A percentile compares a stretch with the other conserved stretches of the same genome.
Evolutionary conservation across 2,113 vertebrate species (phyloP).

Genomic region (Myanophis thanlyinensis): DNA sequence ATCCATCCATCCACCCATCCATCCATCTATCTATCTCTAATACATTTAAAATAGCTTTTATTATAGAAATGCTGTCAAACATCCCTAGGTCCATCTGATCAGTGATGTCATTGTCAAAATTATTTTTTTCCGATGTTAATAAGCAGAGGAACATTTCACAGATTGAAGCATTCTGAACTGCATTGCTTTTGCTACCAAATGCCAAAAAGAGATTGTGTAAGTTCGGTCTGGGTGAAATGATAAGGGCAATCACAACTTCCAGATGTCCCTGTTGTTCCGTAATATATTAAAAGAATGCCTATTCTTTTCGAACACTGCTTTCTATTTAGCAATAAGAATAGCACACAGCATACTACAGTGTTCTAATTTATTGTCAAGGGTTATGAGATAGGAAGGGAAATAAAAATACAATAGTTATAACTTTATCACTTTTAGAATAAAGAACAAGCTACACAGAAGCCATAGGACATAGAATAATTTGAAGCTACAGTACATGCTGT

Average conservation of each 20-base stretch:
- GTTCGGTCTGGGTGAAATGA: conserved; percentile 48
- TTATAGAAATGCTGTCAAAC: neutral
- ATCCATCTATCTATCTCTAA: neutral
- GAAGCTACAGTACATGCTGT: neutral
- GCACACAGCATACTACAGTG: neutral
- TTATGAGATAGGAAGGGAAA: neutral
- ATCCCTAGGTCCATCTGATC: neutral
- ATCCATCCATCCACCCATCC: no score
- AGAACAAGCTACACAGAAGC: conserved; percentile 2
- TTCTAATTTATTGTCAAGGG: conserved; percentile 40
- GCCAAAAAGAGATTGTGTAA: conserved; percentile 14
- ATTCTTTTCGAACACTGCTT: conserved; percentile 29
- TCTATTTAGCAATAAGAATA: conserved; percentile 28
- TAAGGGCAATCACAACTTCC: conserved; percentile 55
- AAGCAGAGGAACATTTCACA: conserved; percentile 1
- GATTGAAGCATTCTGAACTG: conserved; percentile 38
- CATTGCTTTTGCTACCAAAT: conserved; percentile 30
- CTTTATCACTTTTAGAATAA: neutral
- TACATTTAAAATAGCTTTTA: neutral
- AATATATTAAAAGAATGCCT: conserved; percentile 39
- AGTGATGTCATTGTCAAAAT: conserved; percentile 24
- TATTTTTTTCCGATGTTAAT: conserved; percentile 7
- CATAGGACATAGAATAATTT: neutral
- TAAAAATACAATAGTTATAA: neutral
- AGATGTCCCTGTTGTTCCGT: conserved; percentile 29